Evolutionary conservation across 1,140 invertebrate species (phyloP).

Genomic region (Trichonephila clavipes): DNA sequence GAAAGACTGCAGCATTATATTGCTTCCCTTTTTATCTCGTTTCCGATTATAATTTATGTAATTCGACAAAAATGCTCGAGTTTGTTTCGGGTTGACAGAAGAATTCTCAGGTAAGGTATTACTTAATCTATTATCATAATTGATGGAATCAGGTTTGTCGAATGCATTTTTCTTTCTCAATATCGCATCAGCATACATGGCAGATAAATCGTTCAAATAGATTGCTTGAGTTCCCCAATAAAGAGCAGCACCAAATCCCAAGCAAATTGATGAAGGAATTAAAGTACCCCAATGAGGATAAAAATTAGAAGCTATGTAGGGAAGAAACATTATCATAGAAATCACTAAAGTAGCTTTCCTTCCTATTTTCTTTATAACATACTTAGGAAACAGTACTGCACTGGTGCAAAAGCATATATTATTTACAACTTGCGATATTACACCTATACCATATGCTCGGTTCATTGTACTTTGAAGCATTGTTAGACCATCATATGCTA

Average conservation of each 20-base stretch:
- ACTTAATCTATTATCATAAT: neutral
- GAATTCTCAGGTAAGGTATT: neutral
- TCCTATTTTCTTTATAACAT: neutral
- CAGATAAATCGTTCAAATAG: slow-evolving; percentile 82
- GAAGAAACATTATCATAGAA: neutral
- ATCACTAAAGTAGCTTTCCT: neutral
- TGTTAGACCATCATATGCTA: slow-evolving; percentile 20
- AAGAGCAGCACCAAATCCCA: slow-evolving; percentile 78
- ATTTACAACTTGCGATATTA: slow-evolving; percentile 77
- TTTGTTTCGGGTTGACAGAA: neutral
- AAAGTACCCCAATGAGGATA: slow-evolving; percentile 3
- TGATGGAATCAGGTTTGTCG: neutral
- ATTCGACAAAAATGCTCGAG: too few species aligned
- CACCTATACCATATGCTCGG: slow-evolving; percentile 67
- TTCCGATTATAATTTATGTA: neutral
- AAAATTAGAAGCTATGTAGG: slow-evolving; percentile 3
- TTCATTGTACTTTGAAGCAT: slow-evolving; percentile 76
- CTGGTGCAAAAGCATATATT: slow-evolving; percentile 79
- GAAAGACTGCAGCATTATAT: neutral
- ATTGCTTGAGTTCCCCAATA: slow-evolving; percentile 83
- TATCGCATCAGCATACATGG: neutral
- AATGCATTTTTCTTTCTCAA: neutral
- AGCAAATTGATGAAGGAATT: neutral
- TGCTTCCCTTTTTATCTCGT: neutral
- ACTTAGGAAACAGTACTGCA: neutral